These are phyloP conservation scores for Chaenogobius annularis DNA, from an alignment of 2,113 vertebrate genomes.

Conservation along the genomic window DNA sequence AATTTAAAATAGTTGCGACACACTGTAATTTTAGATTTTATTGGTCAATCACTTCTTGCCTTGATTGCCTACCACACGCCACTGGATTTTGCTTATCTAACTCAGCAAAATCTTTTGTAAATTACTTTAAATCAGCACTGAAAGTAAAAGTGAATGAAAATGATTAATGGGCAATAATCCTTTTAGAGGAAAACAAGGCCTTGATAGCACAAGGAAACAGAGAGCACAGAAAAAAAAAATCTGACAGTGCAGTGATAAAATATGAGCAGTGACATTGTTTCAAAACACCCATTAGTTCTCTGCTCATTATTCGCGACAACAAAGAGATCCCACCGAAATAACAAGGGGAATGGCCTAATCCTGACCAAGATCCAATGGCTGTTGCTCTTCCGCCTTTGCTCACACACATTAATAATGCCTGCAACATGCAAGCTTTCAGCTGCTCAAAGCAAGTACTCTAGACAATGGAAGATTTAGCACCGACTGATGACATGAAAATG, in stretches of 20 bases:
- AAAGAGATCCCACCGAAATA: slow-evolving; percentile 56
- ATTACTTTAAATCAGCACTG: not conserved
- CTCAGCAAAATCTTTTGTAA: not conserved
- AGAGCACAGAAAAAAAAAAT: too few species aligned
- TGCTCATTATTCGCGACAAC: slow-evolving; percentile 44
- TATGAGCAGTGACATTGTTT: slow-evolving; percentile 37
- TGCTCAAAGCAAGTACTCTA: slow-evolving; percentile 40
- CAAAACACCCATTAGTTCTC: slow-evolving; percentile 37
- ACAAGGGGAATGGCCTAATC: slow-evolving; percentile 29
- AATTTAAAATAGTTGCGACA: too few species aligned
- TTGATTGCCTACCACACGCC: too few species aligned
- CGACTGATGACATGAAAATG: slow-evolving; percentile 23
- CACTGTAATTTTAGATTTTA: too few species aligned
- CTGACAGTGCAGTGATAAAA: slow-evolving; percentile 38
- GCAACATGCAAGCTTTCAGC: slow-evolving; percentile 57
- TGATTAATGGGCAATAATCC: not conserved
- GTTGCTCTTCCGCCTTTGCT: slow-evolving; percentile 31
- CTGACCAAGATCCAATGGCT: slow-evolving; percentile 46
- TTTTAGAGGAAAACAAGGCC: slow-evolving; percentile 13
- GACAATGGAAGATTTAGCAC: slow-evolving; percentile 49
- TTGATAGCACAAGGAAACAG: slow-evolving; percentile 31
- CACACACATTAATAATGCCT: slow-evolving; percentile 55
- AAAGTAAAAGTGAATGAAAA: not conserved
- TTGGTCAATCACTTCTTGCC: too few species aligned
- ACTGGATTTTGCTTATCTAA: not conserved